phyloP scores from a whole-genome alignment of 2,113 vertebrate species.

The Columbina picui region DNA sequence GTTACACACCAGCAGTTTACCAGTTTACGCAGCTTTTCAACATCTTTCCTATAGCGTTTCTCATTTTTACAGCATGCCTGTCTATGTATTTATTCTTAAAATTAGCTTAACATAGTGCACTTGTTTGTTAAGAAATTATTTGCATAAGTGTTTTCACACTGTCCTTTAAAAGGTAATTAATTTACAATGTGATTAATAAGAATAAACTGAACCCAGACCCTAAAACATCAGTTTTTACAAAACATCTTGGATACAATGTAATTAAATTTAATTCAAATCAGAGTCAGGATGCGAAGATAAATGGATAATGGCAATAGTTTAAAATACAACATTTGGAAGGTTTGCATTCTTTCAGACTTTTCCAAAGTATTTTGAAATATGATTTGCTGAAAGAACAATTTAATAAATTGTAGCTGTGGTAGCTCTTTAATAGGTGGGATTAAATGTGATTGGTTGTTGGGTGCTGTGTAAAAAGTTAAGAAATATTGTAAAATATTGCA shows the following conservation, averaged over 20 bases:
- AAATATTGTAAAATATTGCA: background rate
- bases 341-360: background rate
- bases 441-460: background rate
- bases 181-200: background rate
- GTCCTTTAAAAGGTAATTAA: background rate
- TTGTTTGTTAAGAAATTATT: background rate
- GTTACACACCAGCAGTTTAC: background rate
- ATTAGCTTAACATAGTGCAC: background rate
- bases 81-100: background rate
- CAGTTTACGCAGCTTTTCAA: background rate
- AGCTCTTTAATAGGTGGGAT: background rate
- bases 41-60: background rate
- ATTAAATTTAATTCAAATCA: background rate
- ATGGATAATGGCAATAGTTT: background rate
- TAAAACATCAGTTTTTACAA: background rate
- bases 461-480: background rate
- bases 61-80: background rate
- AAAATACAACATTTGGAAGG: background rate
- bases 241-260: background rate
- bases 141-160: background rate
- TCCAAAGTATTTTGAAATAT: background rate
- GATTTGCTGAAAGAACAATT: background rate
- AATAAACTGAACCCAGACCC: background rate
- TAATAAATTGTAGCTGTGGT: background rate
- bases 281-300: background rate